These are phyloP conservation scores for Syrista parreyssii DNA, from an alignment of 2,888 invertebrate species.

Conservation along the genomic window DNA sequence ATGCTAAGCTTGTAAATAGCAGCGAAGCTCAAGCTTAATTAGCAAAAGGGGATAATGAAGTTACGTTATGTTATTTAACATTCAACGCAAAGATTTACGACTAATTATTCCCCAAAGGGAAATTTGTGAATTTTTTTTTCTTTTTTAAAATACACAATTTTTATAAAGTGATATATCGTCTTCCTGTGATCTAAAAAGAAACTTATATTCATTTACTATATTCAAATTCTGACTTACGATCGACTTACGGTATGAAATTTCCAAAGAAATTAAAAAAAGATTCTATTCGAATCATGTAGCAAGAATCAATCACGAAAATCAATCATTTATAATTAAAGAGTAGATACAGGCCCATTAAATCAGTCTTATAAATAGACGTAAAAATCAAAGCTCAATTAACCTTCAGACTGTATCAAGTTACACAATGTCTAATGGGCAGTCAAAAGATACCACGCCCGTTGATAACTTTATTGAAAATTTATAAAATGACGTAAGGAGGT, in stretches of 20 bases:
- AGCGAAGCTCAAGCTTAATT: not conserved
- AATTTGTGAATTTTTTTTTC: not conserved
- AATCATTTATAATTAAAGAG: not conserved
- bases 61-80: not conserved
- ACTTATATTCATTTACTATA: not conserved
- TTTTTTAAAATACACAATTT: not conserved
- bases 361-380: not conserved
- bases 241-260: not conserved
- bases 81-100: not conserved
- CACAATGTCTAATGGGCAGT: not conserved
- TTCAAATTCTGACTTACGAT: not conserved
- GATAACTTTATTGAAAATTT: not conserved
- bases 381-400: not conserved
- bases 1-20: not conserved
- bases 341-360: not conserved
- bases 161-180: not conserved
- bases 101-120: not conserved
- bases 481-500: not conserved
- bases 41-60: not conserved
- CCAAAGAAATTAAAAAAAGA: not conserved
- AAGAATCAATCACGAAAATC: not conserved
- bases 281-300: not conserved
- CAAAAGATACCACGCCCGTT: not conserved
- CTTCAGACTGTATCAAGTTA: not conserved
- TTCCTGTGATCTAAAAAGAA: not conserved